Evolutionary conservation across 2,113 vertebrate species (phyloP).

Genomic region (Misgurnus anguillicaudatus): DNA sequence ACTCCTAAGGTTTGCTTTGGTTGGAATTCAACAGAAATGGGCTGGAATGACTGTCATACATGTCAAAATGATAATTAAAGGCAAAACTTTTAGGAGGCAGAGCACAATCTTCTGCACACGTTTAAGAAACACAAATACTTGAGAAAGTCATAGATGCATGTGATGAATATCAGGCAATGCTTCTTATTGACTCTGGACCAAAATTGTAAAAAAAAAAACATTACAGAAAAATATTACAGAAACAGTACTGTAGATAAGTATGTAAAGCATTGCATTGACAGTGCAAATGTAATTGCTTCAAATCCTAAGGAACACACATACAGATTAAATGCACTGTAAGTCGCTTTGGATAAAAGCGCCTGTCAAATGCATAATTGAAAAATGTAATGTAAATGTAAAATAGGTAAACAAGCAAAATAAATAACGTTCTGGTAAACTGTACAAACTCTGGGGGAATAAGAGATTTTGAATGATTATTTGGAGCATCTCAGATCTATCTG

Average conservation of each 20-base stretch:
- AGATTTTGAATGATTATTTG: conserved; percentile 13
- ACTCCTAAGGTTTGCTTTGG: too few relatives aligned
- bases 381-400: not conserved
- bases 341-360: too few relatives aligned
- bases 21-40: too few relatives aligned
- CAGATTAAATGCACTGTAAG: too few relatives aligned
- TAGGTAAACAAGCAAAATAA: conserved; percentile 18
- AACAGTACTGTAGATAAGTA: too few relatives aligned
- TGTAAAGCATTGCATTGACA: too few relatives aligned
- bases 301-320: too few relatives aligned
- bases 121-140: conserved; percentile 55
- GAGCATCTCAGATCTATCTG: conserved; percentile 18
- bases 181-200: not conserved
- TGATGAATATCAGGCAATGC: not conserved
- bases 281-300: too few relatives aligned
- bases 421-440: not conserved
- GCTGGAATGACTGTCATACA: too few relatives aligned
- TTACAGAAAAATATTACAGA: too few relatives aligned
- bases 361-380: too few relatives aligned
- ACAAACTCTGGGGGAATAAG: conserved; percentile 20
- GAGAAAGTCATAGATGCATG: conserved; percentile 52
- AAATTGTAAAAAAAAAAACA: not conserved
- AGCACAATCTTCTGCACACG: conserved; percentile 55
- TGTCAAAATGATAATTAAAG: conserved; percentile 41
- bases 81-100: conserved; percentile 52